Conservation (phyloP, 2,113 vertebrate genomes). For the Dendropsophus ebraccatus region DNA sequence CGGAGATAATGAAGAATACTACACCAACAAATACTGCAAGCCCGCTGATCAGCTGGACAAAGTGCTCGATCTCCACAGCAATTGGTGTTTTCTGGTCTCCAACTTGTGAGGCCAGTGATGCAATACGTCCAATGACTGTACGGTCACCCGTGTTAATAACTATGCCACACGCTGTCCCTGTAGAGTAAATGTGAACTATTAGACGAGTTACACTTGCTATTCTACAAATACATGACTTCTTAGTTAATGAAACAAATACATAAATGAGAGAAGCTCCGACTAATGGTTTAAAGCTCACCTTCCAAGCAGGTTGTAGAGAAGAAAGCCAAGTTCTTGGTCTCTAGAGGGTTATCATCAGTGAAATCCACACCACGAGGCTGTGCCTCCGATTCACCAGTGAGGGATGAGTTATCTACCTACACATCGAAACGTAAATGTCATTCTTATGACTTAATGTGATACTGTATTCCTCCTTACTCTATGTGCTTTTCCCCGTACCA, state of each 20-base stretch:
- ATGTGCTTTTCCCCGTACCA: too few species aligned
- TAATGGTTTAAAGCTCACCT: conserved; percentile 44
- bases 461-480: too few species aligned
- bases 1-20: conserved; percentile 64
- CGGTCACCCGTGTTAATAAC: conserved; percentile 65
- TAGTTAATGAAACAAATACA: not conserved
- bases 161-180: conserved; percentile 65
- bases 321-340: conserved; percentile 60
- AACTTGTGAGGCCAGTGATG: conserved; percentile 63
- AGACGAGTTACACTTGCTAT: not conserved
- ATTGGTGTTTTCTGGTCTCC: conserved; percentile 64
- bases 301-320: conserved; percentile 62
- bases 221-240: not conserved
- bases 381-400: conserved; percentile 64
- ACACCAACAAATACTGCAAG: conserved; percentile 63
- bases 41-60: conserved; percentile 66
- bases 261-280: not conserved
- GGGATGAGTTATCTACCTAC: conserved; percentile 75
- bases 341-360: conserved; percentile 60
- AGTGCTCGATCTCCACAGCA: conserved; percentile 64
- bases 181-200: not conserved
- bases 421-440: not conserved
- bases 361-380: conserved; percentile 54
- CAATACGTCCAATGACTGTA: conserved; percentile 69
- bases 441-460: not conserved